Conservation (phyloP, 35 echinoderm and acorn worm species). For the Stichopus chloronotus region DNA sequence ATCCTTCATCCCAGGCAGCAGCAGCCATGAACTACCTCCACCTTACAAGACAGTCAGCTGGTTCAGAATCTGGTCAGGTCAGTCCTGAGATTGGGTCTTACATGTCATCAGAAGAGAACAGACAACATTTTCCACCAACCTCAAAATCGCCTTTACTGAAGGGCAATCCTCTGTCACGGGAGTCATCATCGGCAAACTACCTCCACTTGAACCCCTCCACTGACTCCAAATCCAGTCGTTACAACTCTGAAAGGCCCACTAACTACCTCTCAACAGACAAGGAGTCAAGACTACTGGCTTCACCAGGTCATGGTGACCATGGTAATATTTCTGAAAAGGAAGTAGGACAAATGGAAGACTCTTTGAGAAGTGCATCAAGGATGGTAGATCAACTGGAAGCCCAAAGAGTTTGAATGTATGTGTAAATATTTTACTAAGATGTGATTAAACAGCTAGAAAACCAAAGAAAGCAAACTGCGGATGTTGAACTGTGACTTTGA, state of each 20-base stretch:
- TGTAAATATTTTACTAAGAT: neutral
- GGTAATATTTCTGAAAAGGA: neutral
- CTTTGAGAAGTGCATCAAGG: slow-evolving; percentile 34
- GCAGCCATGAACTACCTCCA: slow-evolving; percentile 50
- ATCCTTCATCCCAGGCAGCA: slow-evolving; percentile 1
- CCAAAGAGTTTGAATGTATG: slow-evolving; percentile 8
- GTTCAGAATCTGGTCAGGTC: slow-evolving; percentile 27
- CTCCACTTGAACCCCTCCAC: slow-evolving; percentile 11
- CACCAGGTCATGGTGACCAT: neutral
- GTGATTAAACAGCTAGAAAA: slow-evolving; percentile 37
- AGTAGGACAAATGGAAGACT: slow-evolving; percentile 26
- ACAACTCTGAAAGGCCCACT: slow-evolving; percentile 14
- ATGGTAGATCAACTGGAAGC: slow-evolving; percentile 52
- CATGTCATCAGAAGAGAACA: neutral
- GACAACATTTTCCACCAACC: neutral
- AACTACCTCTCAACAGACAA: slow-evolving; percentile 12
- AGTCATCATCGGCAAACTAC: slow-evolving; percentile 21
- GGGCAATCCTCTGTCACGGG: neutral
- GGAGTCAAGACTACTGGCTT: neutral
- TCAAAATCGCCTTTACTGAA: slow-evolving; percentile 8
- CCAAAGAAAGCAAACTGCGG: slow-evolving; percentile 24
- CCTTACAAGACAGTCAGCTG: neutral
- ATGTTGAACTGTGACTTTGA: neutral
- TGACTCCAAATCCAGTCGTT: slow-evolving; percentile 20
- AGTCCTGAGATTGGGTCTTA: slow-evolving; percentile 19